Conservation (phyloP, 2,888 invertebrate genomes). For the Andrena minutula region DNA sequence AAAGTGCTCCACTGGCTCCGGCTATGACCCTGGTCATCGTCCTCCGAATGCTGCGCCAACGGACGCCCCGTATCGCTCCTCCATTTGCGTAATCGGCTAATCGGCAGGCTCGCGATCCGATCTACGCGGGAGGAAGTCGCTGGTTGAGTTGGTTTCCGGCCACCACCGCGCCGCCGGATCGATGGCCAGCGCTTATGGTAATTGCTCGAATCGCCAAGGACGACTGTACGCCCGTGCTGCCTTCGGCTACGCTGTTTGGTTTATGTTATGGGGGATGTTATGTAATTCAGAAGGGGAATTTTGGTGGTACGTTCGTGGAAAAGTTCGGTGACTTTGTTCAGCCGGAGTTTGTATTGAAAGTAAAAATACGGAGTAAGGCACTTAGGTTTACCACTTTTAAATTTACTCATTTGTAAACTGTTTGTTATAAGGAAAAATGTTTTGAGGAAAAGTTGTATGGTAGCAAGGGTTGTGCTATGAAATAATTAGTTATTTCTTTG, state of each 20-base stretch:
- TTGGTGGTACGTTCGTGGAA: no score
- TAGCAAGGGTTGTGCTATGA: no score
- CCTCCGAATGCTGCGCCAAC: neutral
- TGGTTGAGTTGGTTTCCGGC: slow-evolving; percentile 2
- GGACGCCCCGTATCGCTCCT: neutral
- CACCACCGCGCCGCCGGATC: neutral
- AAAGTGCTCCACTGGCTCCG: slow-evolving; percentile 53
- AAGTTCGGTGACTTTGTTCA: no score
- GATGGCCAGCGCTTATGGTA: neutral
- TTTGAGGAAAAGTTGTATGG: no score
- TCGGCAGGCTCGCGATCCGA: neutral
- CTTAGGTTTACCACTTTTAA: no score
- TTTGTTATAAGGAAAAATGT: no score
- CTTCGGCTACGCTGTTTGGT: neutral
- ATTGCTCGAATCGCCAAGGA: neutral
- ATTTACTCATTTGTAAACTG: no score
- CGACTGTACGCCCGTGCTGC: neutral
- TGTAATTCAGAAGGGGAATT: no score
- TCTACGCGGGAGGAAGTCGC: slow-evolving; percentile 23
- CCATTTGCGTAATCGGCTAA: neutral
- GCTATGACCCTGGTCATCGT: slow-evolving; percentile 57
- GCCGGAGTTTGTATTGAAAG: no score
- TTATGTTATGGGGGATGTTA: neutral
- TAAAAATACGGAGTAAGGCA: no score
- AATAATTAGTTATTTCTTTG: no score